Base-by-base conservation (phyloP, 92 coral and sea anemone species). In the Desmophyllum pertusum region DNA sequence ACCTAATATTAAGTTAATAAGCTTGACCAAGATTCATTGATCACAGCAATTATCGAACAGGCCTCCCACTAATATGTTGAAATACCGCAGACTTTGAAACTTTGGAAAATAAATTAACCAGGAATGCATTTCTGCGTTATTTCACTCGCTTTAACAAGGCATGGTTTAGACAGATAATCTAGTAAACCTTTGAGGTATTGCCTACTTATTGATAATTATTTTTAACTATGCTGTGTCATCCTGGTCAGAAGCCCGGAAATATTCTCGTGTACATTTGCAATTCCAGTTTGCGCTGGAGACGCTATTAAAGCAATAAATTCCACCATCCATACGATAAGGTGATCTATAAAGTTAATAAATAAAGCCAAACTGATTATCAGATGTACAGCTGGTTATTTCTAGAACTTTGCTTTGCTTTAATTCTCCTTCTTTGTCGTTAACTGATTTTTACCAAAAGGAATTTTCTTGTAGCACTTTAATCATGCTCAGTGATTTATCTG, bases 361-460 rank as follows among this genome's bases (percentile, higher is more conserved):
- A 66, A 33, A 14, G 7, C 25, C 10, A 17, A 33, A 17, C 10
- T 36, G 25, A 19, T 36, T 37, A 36, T n/a, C 43, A 33, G 10
- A 66, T 66, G 43, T 14, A 10, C n/a, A 3, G 67, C 55, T 50
- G 18, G 55, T 21, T 21, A 59, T 59, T 59, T 59, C 66, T 5
- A 59, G 33, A 59, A 29, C 30, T 25, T 2, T 31, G 23, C 11
- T 23, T 6, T 23, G 31, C 55, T 59, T 25, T 21, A 23, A 7
- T 5, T 5, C 13, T 6, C 25, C 25, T 37, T 38, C 10, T 37
- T 36, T 33, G 3, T 10, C 35, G 33, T 14, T 48, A 33, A 40
- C 29, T 25, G 0, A 39, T 77, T 77, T 39, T 77, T 13, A 45
- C 13, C 29, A 29, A 77, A 38, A 41, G 81, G 70, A 77, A 59